These are phyloP conservation scores for Hemiscyllium ocellatum DNA, from an alignment of 2,113 vertebrate species.

Conservation along the genomic window DNA sequence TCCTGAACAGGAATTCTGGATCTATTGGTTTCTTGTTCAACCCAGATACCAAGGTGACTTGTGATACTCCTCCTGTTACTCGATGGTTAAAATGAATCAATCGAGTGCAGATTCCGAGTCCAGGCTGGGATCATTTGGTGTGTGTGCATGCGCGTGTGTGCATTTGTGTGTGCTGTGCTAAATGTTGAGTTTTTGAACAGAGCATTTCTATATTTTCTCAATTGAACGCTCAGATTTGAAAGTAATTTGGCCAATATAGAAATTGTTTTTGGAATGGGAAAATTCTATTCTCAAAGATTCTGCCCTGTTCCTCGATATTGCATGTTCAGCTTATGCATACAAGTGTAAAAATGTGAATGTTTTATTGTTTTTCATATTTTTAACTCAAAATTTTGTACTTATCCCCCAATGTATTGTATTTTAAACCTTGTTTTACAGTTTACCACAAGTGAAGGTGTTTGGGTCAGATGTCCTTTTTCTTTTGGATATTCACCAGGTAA, in stretches of 20 bases:
- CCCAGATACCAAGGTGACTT: not conserved
- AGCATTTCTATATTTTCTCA: not conserved
- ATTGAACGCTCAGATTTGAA: not conserved
- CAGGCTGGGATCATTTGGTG: not conserved
- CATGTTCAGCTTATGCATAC: no score
- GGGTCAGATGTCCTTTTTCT: constrained; percentile 72
- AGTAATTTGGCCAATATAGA: not conserved
- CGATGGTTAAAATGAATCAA: not conserved
- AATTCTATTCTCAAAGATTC: no score
- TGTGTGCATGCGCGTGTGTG: no score
- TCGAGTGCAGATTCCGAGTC: not conserved
- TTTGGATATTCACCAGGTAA: constrained; percentile 63
- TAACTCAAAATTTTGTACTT: not conserved
- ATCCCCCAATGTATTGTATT: not conserved
- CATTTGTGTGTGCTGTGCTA: not conserved
- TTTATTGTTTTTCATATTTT: not conserved
- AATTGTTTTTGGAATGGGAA: not conserved
- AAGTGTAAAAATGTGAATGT: not conserved
- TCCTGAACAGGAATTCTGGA: not conserved
- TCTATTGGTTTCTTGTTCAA: not conserved
- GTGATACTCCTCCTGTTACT: not conserved
- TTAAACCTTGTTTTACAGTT: constrained; percentile 59
- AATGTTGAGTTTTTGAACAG: not conserved
- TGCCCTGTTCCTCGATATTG: not conserved
- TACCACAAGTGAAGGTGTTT: constrained; percentile 52